Percentiles rank a stretch among this genome's conserved stretches.
These are phyloP conservation scores for Palythoa caribaeorum DNA, from an alignment of 92 coral and sea anemone species.

Conservation along the genomic window DNA sequence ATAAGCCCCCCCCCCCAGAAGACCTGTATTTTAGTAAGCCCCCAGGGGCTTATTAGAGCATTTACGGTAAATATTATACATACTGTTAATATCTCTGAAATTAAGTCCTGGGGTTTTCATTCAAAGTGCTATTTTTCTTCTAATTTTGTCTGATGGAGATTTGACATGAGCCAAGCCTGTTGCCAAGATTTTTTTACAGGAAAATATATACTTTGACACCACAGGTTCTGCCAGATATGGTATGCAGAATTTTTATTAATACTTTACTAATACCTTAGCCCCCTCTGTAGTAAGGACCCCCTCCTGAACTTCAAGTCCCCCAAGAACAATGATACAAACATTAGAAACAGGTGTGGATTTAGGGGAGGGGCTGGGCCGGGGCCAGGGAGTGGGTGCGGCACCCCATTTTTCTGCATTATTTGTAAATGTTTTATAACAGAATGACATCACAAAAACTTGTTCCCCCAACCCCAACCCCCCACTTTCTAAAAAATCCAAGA, in stretches of 20 bases:
- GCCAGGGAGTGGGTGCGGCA: neutral
- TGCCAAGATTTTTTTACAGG: slow-evolving; percentile 21
- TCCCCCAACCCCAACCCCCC: neutral
- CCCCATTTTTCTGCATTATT: neutral
- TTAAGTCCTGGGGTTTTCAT: slow-evolving; percentile 41
- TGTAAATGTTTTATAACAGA: neutral
- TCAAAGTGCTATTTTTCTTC: slow-evolving; percentile 40
- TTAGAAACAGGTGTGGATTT: slow-evolving; percentile 10
- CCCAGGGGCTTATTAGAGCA: slow-evolving; percentile 2
- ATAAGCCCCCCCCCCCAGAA: neutral
- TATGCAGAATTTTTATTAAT: slow-evolving; percentile 37
- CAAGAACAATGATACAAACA: slow-evolving; percentile 39
- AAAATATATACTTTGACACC: slow-evolving; percentile 33
- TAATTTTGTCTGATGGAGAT: slow-evolving; percentile 37
- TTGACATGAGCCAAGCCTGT: slow-evolving; percentile 36
- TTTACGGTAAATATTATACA: neutral
- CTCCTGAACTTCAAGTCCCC: slow-evolving; percentile 41
- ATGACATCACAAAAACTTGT: neutral
- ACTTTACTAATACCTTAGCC: slow-evolving; percentile 13
- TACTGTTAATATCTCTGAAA: slow-evolving; percentile 23
- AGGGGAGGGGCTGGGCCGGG: neutral
- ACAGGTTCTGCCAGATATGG: slow-evolving; percentile 33
- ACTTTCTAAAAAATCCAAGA: too few species aligned
- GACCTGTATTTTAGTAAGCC: neutral
- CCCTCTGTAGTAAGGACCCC: slow-evolving; percentile 40